Percentiles rank a stretch among this genome's conserved stretches.
Conservation (phyloP, 2,797 vertebrate species). For the Enteromius mattozi region DNA sequence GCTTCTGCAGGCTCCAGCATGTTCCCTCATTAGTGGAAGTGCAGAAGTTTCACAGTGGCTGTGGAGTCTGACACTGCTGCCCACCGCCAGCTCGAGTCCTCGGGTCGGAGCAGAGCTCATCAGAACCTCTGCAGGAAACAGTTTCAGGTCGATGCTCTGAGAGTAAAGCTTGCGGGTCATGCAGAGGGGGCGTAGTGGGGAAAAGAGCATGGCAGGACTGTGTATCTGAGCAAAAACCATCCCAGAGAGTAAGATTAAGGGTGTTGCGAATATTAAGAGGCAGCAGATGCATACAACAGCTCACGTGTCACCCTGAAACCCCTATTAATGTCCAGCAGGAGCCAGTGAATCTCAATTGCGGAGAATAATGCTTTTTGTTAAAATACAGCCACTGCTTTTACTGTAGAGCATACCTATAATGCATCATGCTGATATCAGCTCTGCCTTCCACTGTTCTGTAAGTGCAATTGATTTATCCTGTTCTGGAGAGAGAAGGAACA, state of each 20-base stretch:
- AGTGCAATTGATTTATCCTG: conserved; percentile 60
- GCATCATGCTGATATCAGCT: conserved; percentile 62
- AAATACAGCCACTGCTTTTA: conserved; percentile 58
- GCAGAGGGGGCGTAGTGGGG: background rate
- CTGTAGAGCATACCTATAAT: conserved; percentile 59
- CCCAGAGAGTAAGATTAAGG: background rate
- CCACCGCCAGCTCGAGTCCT: background rate
- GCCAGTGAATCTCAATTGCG: conserved; percentile 58
- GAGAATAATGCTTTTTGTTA: conserved; percentile 66
- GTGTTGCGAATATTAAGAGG: background rate
- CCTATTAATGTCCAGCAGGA: background rate
- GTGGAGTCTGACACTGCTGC: conserved; percentile 17
- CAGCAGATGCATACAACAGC: background rate
- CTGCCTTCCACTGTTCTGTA: conserved; percentile 52
- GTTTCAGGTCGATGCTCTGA: conserved; percentile 14
- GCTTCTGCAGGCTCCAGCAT: conserved; percentile 34
- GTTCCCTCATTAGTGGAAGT: conserved; percentile 47
- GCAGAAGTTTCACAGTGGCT: conserved; percentile 22
- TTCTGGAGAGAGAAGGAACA: conserved; percentile 14
- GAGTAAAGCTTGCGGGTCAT: background rate
- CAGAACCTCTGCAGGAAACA: conserved; percentile 11
- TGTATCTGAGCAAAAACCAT: background rate
- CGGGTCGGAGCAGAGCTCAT: background rate
- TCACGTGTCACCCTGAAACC: conserved; percentile 11
- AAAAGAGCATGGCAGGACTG: background rate